Base-by-base conservation (phyloP, 2,888 invertebrate species). In the Melieria crassipennis region DNA sequence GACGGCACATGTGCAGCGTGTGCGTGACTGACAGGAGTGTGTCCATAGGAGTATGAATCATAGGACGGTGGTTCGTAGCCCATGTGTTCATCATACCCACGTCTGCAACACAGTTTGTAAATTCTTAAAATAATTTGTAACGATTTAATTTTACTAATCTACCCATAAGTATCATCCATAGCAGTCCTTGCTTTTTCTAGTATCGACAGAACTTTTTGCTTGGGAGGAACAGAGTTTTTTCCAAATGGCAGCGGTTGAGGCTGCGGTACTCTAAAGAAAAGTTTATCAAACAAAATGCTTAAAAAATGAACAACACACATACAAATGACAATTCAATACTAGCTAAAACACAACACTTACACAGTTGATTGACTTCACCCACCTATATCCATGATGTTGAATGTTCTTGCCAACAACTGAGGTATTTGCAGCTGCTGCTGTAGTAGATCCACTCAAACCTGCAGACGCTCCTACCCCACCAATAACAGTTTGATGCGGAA, bases 161-260 rank as follows among this genome's bases (percentile, higher is more conserved):
- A 93, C 80, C 90, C 89, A 73, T 93, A 93, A 68, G 90, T 92
- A 76, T 93, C 91, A 83, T 94, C 94, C 93, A 95, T 94, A 47
- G 94, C 94, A 43, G 91, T 90, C 69, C 94, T 89, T 0, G 94
- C 94, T 69, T 94, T 90, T 86, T 94, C 94, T 78, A 95, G 88
- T 80, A 95, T 95, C 75, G 94, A 94, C 88, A 94, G 90, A 73
- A 94, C 94, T 88, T 94, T 94, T 72, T 92, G 91, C 87, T 94
- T 94, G 73, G 91, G 91, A 64, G 92, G 90, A 83, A 91, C 89
- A 64, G 88, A 89, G 80, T 87, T 88, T 75, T 89, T 89, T 66
- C 88, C 88, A 70, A 84, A 85, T 65, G 84, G 79, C 62, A 79
- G 76, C 73, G 79, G 83, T 70, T 81, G 81, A 72, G 80, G 66